A percentile compares a stretch with the other conserved stretches of the same genome.
phyloP scores from a whole-genome alignment of 2,797 vertebrate species.

The Phrynocephalus forsythii region DNA sequence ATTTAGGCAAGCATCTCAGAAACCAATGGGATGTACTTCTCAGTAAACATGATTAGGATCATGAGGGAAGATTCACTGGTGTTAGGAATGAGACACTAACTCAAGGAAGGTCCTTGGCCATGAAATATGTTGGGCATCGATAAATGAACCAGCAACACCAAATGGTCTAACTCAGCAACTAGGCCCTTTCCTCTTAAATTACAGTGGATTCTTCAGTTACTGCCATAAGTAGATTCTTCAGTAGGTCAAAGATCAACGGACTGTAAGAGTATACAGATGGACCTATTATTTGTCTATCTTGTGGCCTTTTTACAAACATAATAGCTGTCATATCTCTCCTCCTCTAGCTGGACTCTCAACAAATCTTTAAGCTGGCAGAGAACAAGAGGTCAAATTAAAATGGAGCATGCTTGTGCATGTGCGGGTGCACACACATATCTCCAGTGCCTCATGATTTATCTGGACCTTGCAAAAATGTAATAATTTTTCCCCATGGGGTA shows the following conservation, averaged over 20 bases:
- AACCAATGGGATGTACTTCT: not conserved
- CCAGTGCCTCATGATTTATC: not conserved
- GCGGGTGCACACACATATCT: not conserved
- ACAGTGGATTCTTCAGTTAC: not conserved
- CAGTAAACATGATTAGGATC: not conserved
- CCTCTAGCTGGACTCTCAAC: not conserved
- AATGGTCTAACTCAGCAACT: not conserved
- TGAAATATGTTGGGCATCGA: not conserved
- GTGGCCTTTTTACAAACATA: not conserved
- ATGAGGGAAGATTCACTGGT: not conserved
- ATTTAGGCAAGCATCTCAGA: not conserved
- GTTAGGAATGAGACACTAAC: not conserved
- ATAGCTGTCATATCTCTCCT: not conserved
- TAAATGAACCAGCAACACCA: not conserved
- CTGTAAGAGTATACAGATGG: conserved; percentile 6
- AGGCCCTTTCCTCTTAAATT: not conserved
- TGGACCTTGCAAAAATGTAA: not conserved
- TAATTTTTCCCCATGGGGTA: not conserved
- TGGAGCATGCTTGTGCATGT: not conserved
- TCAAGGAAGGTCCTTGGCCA: fast-evolving
- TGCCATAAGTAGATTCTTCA: not conserved
- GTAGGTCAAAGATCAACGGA: conserved; percentile 18
- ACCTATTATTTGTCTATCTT: not conserved
- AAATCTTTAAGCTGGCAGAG: not conserved
- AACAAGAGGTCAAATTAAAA: conserved; percentile 12